Evolutionary conservation across 2,113 vertebrate genomes (phyloP), one percentile per base, ranked within the genome.

Genomic region (Entelurus aequoreus): DNA sequence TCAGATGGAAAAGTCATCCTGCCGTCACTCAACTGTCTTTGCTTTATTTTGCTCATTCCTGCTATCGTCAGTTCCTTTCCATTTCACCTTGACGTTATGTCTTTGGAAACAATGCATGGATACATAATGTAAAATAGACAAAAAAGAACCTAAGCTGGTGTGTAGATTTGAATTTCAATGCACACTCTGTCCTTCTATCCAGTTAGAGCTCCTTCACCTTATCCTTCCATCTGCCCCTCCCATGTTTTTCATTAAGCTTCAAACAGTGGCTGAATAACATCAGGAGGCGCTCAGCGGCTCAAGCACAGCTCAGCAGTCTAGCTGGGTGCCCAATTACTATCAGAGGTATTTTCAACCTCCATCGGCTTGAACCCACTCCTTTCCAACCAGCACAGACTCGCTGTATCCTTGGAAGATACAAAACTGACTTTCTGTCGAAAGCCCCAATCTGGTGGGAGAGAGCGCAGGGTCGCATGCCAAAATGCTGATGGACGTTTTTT

Each of bases 301-400:
- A 42, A n/a, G 36, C 15, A 28, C 15, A 36, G 55, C 74, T 78
- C 68, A 79, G 76, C 61, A 10, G 74, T 81, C 81, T 38, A 57
- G 64, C 77, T 15, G 52, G 74, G 57, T 49, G 49, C 55, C 75
- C 77, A 83, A 87, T 88, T 78, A 82, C 72, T 62, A 61, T 72
- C 60, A 73, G 69, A 77, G 84, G 11, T 62, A 60, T 72, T 58
- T 77, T 66, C 70, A 71, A 63, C 54, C 9, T 11, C 67, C 50
- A n/a, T 62, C 54, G 54, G 70, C 69, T 44, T 48, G 59, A 74
- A 75, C 67, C 69, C 59, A 49, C 71, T 70, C 64, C 54, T 35
- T 54, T 77, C 72, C 72, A 79, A 82, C 76, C 60, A 50, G 28
- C 64, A 6, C 6, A 4, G 12, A 50, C 58, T 56, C 38, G 65